These are phyloP conservation scores for Alligator mississippiensis DNA, from an alignment of 2,113 vertebrate species.

Conservation along the genomic window DNA sequence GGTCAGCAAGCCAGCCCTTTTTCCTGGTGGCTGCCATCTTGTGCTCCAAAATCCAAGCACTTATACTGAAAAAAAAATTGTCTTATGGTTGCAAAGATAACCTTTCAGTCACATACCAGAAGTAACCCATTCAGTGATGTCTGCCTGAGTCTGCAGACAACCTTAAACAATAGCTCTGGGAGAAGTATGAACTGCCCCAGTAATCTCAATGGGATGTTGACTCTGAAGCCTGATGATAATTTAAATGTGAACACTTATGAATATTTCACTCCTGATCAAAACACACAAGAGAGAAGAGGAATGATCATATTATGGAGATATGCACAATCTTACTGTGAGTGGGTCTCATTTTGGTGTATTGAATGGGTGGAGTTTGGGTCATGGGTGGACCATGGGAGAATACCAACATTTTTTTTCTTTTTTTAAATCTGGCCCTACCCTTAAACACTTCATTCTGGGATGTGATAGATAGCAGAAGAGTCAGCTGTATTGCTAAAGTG, in stretches of 20 bases:
- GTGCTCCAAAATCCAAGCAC: slow-evolving; percentile 73
- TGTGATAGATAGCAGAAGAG: slow-evolving; percentile 30
- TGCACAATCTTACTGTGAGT: slow-evolving; percentile 78
- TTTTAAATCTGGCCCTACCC: slow-evolving; percentile 66
- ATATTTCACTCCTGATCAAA: slow-evolving; percentile 74
- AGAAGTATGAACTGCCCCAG: slow-evolving; percentile 73
- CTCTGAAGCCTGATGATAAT: slow-evolving; percentile 79
- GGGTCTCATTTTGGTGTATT: slow-evolving; percentile 75
- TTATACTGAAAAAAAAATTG: slow-evolving; percentile 70
- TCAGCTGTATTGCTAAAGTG: slow-evolving; percentile 18
- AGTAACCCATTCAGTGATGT: slow-evolving; percentile 73
- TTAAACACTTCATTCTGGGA: slow-evolving; percentile 55
- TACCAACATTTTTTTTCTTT: slow-evolving; percentile 53
- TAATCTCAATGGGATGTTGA: slow-evolving; percentile 78
- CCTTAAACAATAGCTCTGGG: slow-evolving; percentile 76
- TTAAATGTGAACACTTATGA: slow-evolving; percentile 76
- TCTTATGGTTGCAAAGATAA: slow-evolving; percentile 72
- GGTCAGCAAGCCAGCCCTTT: slow-evolving; percentile 71
- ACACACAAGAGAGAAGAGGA: slow-evolving; percentile 75
- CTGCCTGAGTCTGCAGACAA: slow-evolving; percentile 76
- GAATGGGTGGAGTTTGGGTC: slow-evolving; percentile 65
- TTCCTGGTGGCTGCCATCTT: slow-evolving; percentile 70
- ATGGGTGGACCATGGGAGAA: slow-evolving; percentile 64
- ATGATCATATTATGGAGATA: slow-evolving; percentile 75
- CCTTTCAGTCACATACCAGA: slow-evolving; percentile 62